A percentile compares a stretch with the other conserved stretches of the same genome.
These are phyloP conservation scores for Platycheirus rosarum DNA, from an alignment of 2,888 invertebrate genomes.

Conservation along the genomic window DNA sequence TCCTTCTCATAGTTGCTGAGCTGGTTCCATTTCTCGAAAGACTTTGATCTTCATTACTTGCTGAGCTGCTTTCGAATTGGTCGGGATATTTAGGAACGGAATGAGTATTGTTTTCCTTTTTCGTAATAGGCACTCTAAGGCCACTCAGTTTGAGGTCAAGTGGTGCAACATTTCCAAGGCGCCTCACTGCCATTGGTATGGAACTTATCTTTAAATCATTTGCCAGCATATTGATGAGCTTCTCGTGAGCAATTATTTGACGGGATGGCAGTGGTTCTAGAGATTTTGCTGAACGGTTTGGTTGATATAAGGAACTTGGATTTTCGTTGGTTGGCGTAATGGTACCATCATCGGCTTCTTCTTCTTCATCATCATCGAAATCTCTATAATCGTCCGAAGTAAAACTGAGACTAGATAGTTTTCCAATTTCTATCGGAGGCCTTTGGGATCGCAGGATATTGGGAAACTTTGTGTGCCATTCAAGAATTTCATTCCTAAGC, in stretches of 20 bases:
- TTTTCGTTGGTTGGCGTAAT: conserved; percentile 57
- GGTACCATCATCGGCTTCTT: conserved; percentile 40
- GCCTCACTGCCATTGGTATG: conserved; percentile 76
- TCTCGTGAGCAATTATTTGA: conserved; percentile 63
- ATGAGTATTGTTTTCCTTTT: conserved; percentile 38
- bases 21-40: conserved; percentile 71
- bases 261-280: conserved; percentile 60
- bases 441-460: conserved; percentile 72
- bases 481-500: conserved; percentile 80
- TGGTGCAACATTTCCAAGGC: conserved; percentile 72
- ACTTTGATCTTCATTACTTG: conserved; percentile 42
- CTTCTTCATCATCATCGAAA: conserved; percentile 77
- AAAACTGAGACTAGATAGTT: conserved; percentile 79
- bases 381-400: conserved; percentile 78
- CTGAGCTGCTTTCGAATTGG: conserved; percentile 41
- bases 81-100: conserved; percentile 41
- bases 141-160: conserved; percentile 51
- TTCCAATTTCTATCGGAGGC: conserved; percentile 74
- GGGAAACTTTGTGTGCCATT: conserved; percentile 82
- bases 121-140: conserved; percentile 31
- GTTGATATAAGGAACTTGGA: conserved; percentile 48
- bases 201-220: conserved; percentile 78
- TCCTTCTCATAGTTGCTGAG: conserved; percentile 77
- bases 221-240: conserved; percentile 75
- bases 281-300: conserved; percentile 65